A percentile compares a stretch with the other conserved stretches of the same genome.
These are phyloP conservation scores for Loripinus fragilis DNA, from an alignment of 2,888 invertebrate species.

Conservation along the genomic window DNA sequence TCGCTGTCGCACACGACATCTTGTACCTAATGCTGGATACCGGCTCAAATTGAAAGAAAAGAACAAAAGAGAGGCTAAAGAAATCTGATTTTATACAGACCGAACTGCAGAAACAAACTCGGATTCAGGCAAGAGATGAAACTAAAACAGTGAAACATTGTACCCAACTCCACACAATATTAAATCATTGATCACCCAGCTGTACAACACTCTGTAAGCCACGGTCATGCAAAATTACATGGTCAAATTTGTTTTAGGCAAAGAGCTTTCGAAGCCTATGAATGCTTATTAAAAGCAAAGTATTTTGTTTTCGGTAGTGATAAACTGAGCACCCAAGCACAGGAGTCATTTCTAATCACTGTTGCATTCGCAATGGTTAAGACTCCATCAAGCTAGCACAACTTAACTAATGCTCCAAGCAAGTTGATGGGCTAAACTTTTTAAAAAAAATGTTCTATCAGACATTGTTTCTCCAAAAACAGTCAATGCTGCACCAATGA, in stretches of 20 bases:
- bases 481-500: no score
- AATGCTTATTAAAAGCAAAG: neutral
- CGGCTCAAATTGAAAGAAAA: no score
- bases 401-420: no score
- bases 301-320: no score
- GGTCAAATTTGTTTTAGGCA: neutral
- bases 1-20: no score
- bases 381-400: no score
- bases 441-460: no score
- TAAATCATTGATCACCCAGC: neutral
- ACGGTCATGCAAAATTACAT: slow-evolving; percentile 1
- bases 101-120: slow-evolving; percentile 9
- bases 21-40: no score
- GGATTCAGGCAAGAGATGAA: slow-evolving; percentile 9
- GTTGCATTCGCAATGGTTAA: no score
- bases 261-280: neutral
- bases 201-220: slow-evolving; percentile 17
- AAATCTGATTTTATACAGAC: slow-evolving; percentile 10
- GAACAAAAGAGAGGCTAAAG: neutral
- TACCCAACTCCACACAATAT: slow-evolving; percentile 10
- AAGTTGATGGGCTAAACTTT: no score
- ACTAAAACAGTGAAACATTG: slow-evolving; percentile 1
- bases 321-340: neutral
- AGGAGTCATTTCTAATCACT: no score
- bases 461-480: no score